Base-by-base conservation (phyloP, 1,140 invertebrate species). In the Caenorhabditis remanei region DNA sequence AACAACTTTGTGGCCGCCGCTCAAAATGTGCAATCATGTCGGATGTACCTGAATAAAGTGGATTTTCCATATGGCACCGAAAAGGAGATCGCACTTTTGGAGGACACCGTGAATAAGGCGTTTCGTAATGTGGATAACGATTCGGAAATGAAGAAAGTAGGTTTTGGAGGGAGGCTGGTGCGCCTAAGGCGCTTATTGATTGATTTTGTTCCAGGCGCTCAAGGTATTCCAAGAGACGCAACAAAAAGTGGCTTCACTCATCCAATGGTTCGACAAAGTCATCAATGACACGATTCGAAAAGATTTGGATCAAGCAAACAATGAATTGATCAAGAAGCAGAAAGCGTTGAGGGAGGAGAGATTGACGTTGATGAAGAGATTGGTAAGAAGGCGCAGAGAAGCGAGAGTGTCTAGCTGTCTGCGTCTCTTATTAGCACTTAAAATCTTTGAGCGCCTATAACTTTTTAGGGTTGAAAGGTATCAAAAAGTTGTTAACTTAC, bases 31-130 rank as follows among this genome's bases (percentile, higher is more conserved):
- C 92, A 93, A 83, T 93, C 93, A 32, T 94, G 94, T 41, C 94
- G 95, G 84, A 88, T 93, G 7, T 94, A 94, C 90, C 92, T 95
- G 41, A 93, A 93, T 9, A 93, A 94, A 85, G 85, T 87, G 14
- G 90, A 94, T 86, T 95, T 95, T 87, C 95, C 95, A 0, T 95
- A 95, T 90, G 95, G 94, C 86, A 94, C 94, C n/a, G 91, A 93
- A 24, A 92, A 93, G 75, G 95, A 95, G 91, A 93, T 95, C 9
- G 90, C 91, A 5, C 94, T 94, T 0, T 90, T 95, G 87, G 91
- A 91, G 48, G 89, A 93, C 91, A 94, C 94, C 0, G 93, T 94
- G 1, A 93, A 93, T 75, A 94, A 94, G 88, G 93, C 95, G 46
- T 95, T 94, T 89, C 94, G 94, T 24, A 94, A 95, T 90, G 94